Conservation (phyloP, 1,140 invertebrate species). For the Calliopsis andreniformis region DNA sequence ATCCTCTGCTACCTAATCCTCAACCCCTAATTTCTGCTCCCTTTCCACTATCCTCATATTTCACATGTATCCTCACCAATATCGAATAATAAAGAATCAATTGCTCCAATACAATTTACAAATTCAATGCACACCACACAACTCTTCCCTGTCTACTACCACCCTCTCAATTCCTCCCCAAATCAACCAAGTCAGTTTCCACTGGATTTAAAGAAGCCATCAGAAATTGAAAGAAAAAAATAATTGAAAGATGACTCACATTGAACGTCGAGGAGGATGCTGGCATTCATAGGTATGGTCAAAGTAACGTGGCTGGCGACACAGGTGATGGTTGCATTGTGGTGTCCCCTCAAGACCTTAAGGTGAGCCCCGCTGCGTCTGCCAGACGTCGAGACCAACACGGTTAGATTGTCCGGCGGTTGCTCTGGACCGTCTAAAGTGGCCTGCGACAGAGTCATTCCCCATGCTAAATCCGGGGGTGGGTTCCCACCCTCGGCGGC, state of each 20-base stretch:
- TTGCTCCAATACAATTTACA: too few relatives aligned
- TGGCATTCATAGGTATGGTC: slow-evolving; percentile 85
- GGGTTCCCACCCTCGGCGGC: slow-evolving; percentile 92
- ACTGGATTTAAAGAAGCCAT: too few relatives aligned
- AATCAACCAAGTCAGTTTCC: too few relatives aligned
- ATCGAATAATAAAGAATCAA: too few relatives aligned
- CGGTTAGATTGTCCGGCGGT: slow-evolving; percentile 79
- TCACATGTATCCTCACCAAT: too few relatives aligned
- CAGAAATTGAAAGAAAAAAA: not conserved
- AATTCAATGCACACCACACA: too few relatives aligned
- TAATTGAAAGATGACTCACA: slow-evolving; percentile 84
- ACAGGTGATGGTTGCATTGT: slow-evolving; percentile 89
- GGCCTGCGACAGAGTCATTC: slow-evolving; percentile 84
- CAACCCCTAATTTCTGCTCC: too few relatives aligned
- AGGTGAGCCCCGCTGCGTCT: slow-evolving; percentile 85
- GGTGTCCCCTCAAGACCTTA: slow-evolving; percentile 87
- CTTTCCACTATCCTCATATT: too few relatives aligned
- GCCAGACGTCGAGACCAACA: slow-evolving; percentile 80
- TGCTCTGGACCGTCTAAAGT: slow-evolving; percentile 82
- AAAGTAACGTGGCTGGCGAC: slow-evolving; percentile 87
- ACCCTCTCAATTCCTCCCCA: too few relatives aligned
- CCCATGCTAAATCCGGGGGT: slow-evolving; percentile 87
- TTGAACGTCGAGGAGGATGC: slow-evolving; percentile 89
- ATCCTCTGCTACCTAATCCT: too few relatives aligned
- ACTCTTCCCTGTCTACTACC: too few relatives aligned